Percentiles rank a stretch among this genome's conserved stretches.
These are phyloP conservation scores for Umimayanthus kanabou DNA, from an alignment of 92 coral and sea anemone species.

Conservation along the genomic window DNA sequence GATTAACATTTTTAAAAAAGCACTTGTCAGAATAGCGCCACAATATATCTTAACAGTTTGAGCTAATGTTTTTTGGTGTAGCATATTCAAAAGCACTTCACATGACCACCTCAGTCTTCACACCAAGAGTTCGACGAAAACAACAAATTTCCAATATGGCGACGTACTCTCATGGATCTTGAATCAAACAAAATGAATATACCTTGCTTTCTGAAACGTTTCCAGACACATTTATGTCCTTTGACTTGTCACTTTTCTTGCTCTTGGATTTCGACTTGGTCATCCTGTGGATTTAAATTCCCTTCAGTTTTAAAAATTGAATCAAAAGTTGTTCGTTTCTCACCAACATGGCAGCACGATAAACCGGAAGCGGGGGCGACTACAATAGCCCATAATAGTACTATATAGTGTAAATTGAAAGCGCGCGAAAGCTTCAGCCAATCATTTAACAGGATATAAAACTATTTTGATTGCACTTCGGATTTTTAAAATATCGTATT, in stretches of 20 bases:
- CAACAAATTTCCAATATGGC: slow-evolving; percentile 72
- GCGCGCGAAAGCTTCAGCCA: slow-evolving; percentile 77
- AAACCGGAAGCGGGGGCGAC: slow-evolving; percentile 37
- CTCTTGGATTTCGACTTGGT: slow-evolving; percentile 93
- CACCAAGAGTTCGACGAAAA: neutral
- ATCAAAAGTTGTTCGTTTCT: neutral
- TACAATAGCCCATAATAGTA: slow-evolving; percentile 67
- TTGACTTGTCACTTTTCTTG: slow-evolving; percentile 75
- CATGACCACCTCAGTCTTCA: neutral
- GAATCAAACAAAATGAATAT: slow-evolving; percentile 20
- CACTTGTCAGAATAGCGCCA: slow-evolving; percentile 19
- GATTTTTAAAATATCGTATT: neutral
- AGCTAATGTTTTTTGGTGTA: slow-evolving; percentile 14
- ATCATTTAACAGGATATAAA: slow-evolving; percentile 49
- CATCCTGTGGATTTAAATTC: slow-evolving; percentile 53
- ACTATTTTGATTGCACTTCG: slow-evolving; percentile 19
- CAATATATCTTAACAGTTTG: slow-evolving; percentile 30
- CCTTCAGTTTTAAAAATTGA: neutral
- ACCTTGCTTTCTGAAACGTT: slow-evolving; percentile 66
- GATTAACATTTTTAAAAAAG: slow-evolving; percentile 19
- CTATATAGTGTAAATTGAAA: slow-evolving; percentile 37
- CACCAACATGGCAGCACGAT: slow-evolving; percentile 24
- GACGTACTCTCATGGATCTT: slow-evolving; percentile 28
- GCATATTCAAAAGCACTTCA: slow-evolving; percentile 10
- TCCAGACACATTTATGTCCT: slow-evolving; percentile 59